Evolutionary conservation across 2,888 invertebrate genomes (phyloP), one percentile per base, ranked within the genome.

Genomic region (Agrochola macilenta): DNA sequence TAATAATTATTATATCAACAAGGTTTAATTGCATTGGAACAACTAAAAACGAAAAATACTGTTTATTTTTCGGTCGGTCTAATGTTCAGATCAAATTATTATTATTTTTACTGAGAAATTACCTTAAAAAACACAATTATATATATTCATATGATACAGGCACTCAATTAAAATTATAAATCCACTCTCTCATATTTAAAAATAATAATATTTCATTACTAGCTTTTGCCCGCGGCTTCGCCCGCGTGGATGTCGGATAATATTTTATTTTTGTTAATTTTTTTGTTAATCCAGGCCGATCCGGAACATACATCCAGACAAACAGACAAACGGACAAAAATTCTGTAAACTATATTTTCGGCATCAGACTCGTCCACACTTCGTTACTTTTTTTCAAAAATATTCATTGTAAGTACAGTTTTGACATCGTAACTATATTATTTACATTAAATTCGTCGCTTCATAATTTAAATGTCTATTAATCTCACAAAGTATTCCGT

Each of bases 171-270:
- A 52, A 23, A 11, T 46, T 65, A 35, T 35, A 52, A 74, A 78
- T 66, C 65, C 35, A 76, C 46, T 14, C 46, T 76, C 52, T 76
- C 58, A n/a, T 20, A 35, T 17, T 58, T 74, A 58, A 49, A 54
- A 26, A 26, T 75, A 26, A 20, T 14, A 17, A 23, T 26, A 35
- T 52, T 52, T 23, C 0, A 26, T 23, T 7, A n/a, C n/a, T n/a
- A 54, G 11, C 11, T 23, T 54, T 54, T 54, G 8, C 23, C 52
- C 23, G 23, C 3, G 7, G 52, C 46, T 7, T 52, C 8, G 2
- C 52, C 20, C 52, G 52, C 5, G 20, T 20, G 49, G 7, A 7
- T 52, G 49, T 52, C 49, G 49, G 17, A 49, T 17, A 49, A 46
- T 30, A 30, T 30, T 30, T 30, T 30, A 30, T 30, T 30, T 30